Conservation (phyloP, 2,888 invertebrate species). For the Drosophila villosipedis region DNA sequence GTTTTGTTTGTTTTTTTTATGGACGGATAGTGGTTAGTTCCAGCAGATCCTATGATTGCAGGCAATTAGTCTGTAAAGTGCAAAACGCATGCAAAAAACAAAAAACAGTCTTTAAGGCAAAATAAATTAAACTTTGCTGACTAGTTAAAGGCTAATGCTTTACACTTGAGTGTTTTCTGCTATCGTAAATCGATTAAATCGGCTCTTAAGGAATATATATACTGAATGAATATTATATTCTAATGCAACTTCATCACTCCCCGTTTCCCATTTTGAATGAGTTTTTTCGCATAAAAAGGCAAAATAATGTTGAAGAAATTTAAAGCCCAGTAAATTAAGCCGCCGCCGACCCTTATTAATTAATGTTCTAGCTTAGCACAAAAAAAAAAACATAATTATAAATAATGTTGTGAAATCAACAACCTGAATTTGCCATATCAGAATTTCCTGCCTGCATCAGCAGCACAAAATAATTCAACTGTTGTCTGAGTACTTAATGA, state of each 20-base stretch:
- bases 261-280: not conserved
- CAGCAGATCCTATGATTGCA: slow-evolving; percentile 43
- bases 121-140: slow-evolving; percentile 10
- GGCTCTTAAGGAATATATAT: not conserved
- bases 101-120: slow-evolving; percentile 1
- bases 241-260: accelerated
- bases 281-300: not conserved
- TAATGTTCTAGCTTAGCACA: not conserved
- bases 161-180: not conserved
- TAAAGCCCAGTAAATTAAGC: not conserved
- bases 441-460: not conserved
- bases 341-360: not conserved
- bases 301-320: not conserved
- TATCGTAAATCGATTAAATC: not conserved
- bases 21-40: not conserved
- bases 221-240: not conserved
- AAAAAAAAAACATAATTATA: slow-evolving; percentile 1
- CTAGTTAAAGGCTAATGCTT: not conserved
- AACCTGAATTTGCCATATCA: slow-evolving; percentile 1
- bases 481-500: slow-evolving; percentile 49
- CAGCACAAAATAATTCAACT: slow-evolving; percentile 48
- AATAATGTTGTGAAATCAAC: slow-evolving; percentile 6
- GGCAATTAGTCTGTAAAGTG: slow-evolving; percentile 73
- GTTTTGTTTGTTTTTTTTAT: slow-evolving; percentile 36
- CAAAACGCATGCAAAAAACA: slow-evolving; percentile 13